Base-by-base conservation (phyloP, 1,140 invertebrate species). In the Manduca sexta region DNA sequence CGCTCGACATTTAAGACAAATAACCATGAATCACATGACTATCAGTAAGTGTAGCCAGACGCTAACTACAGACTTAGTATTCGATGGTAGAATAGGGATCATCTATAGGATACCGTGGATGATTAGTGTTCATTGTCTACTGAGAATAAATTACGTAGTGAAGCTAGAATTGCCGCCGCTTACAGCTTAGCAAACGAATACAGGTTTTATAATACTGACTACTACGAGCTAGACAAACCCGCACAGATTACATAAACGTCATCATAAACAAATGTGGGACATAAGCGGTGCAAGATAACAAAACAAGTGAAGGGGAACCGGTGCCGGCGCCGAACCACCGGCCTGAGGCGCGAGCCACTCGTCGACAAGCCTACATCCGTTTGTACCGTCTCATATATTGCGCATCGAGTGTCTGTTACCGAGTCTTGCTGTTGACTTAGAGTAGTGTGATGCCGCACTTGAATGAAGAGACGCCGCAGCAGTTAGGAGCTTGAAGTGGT, bases 401-500 rank as follows among this genome's bases (percentile, higher is more conserved):
- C 69, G 72, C 72, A 72, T 79, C 74, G 71, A 79, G 69, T 81
- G 71, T 75, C 70, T 81, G 70, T 79, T 73, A 67, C 65, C 72
- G 69, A 82, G 60, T 78, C 68, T 83, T 78, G 76, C 72, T 81
- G 71, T 82, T 79, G 61, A 75, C 39, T 73, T 84, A 78, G 79
- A 56, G 78, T 85, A 85, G 82, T 83, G 76, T 80, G 66, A 73
- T 82, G 82, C 70, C 65, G 70, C 77, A 83, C 79, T 55, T 60
- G 56, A 64, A 63, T 70, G 53, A 53, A 64, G 64, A 69, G 73
- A 70, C 70, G 67, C 69, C 74, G 72, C 62, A 66, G 53, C 76
- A 74, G 74, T 69, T 76, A 77, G 70, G 64, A 69, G 82, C 82
- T 85, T 83, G 58, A 61, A 73, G 67, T 69, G 70, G 65, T 67